Conservation (phyloP, 2,113 vertebrate species). For the Myotis davidii region DNA sequence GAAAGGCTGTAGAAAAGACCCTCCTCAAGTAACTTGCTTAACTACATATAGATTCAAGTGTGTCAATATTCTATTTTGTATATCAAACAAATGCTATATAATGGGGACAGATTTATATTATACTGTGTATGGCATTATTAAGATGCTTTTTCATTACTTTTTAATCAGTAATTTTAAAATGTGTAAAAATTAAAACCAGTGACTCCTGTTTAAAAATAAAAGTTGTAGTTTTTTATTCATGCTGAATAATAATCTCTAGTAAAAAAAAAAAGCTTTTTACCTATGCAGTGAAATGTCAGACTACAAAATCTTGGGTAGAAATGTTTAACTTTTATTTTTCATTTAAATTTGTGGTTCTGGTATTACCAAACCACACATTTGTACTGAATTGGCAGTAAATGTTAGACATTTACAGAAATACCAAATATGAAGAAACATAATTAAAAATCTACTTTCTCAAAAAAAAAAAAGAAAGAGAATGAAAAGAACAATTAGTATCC, state of each 20-base stretch:
- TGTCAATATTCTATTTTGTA: slow-evolving; percentile 97
- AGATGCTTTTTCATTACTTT: slow-evolving; percentile 91
- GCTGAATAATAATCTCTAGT: slow-evolving; percentile 95
- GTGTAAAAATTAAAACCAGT: slow-evolving; percentile 91
- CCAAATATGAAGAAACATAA: slow-evolving; percentile 88
- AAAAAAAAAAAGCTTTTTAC: slow-evolving; percentile 89
- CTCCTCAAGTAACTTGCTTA: slow-evolving; percentile 79
- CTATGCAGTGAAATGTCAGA: slow-evolving; percentile 95
- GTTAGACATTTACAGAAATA: slow-evolving; percentile 88
- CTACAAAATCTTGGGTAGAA: slow-evolving; percentile 92
- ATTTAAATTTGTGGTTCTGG: slow-evolving; percentile 89
- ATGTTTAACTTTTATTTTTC: slow-evolving; percentile 90
- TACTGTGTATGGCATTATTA: slow-evolving; percentile 95
- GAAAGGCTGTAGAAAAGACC: slow-evolving; percentile 77
- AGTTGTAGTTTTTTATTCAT: slow-evolving; percentile 95
- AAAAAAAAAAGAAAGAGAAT: too few species aligned
- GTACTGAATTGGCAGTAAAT: slow-evolving; percentile 89
- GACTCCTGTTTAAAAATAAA: slow-evolving; percentile 89
- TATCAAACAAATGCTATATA: slow-evolving; percentile 92
- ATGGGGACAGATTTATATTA: slow-evolving; percentile 93
- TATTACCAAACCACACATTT: slow-evolving; percentile 89
- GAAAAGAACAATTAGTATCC: too few species aligned
- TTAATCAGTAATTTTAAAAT: slow-evolving; percentile 95
- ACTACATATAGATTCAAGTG: slow-evolving; percentile 83
- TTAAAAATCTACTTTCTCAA: slow-evolving; percentile 90